Evolutionary conservation across 1,140 invertebrate genomes (phyloP), one percentile per base, ranked within the genome.

Genomic region (Ruditapes philippinarum): DNA sequence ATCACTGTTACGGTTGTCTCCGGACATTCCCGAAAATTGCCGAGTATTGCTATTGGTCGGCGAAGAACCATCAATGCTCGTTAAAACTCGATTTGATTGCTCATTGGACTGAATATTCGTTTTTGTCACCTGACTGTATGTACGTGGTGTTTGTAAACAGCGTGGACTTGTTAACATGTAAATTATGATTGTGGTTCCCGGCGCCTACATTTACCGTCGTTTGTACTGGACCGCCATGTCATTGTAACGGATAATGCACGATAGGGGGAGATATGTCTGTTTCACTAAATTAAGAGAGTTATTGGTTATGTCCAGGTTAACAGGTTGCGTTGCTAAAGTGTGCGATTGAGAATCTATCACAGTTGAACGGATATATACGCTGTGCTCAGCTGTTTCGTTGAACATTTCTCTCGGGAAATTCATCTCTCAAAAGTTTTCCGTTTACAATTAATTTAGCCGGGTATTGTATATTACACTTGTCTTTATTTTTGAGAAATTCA

Each of bases 351-450:
- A 31, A 25, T 70, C 38, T 17, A 33, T 9, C 11, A 40, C 31
- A 36, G 65, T 40, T 25, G 65, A 70, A 31, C 65, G n/a, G 9
- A 25, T 5, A 19, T 33, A 70, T 25, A 22, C 14, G 65, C 31
- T 70, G 42, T 7, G 5, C 5, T 45, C 42, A 2, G 65, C n/a
- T 22, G 65, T 33, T 9, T 33, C 31, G 5, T 40, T 33, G 38
- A 70, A 70, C 7, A 70, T 14, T 2, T 76, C 25, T 45, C 42
- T 80, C 76, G 14, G 76, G 76, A 25, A 80, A 80, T 57, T 54
- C 51, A 38, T 80, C 76, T 2, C 1, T 11, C 0, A 31, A 5
- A 4, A 80, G 17, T 7, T 40, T 62, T 14, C 80, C 80, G 22
- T 82, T 40, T 31, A 82, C 60, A 5, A 17, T 19, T 19, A 80